phyloP scores from a whole-genome alignment of 1,140 invertebrate species.

The Aphaenogaster floridana region DNA sequence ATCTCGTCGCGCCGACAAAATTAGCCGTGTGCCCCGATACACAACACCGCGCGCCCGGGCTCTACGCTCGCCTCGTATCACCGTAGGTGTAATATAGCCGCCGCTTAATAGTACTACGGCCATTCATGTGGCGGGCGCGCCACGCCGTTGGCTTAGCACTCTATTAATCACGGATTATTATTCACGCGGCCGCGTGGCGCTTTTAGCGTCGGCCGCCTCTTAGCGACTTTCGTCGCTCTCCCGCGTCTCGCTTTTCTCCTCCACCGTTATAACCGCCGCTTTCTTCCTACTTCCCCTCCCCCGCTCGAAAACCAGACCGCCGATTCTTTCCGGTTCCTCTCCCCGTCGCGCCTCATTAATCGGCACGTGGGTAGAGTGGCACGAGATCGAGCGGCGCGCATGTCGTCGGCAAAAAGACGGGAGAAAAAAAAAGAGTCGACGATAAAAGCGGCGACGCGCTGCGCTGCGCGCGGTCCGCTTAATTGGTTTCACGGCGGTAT shows the following conservation, averaged over 20 bases:
- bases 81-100: constrained; percentile 72
- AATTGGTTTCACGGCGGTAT: constrained; percentile 69
- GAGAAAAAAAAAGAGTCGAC: constrained; percentile 22
- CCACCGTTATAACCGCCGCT: neutral
- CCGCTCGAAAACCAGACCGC: constrained; percentile 49
- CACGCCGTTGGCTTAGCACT: constrained; percentile 78
- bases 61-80: constrained; percentile 45
- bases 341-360: constrained; percentile 73
- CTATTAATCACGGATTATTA: constrained; percentile 85
- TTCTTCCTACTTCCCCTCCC: neutral
- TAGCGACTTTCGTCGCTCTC: constrained; percentile 76
- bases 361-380: constrained; percentile 75
- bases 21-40: constrained; percentile 53
- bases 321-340: constrained; percentile 72
- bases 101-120: constrained; percentile 78
- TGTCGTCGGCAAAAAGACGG: constrained; percentile 26
- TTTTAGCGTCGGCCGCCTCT: constrained; percentile 76
- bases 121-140: constrained; percentile 77
- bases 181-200: constrained; percentile 81
- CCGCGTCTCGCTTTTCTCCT: constrained; percentile 60
- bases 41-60: constrained; percentile 34
- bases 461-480: constrained; percentile 45
- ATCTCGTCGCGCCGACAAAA: constrained; percentile 52
- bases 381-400: constrained; percentile 54
- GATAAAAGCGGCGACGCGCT: constrained; percentile 42